Evolutionary conservation across 2,113 vertebrate species (phyloP).

Genomic region (Sebastes fasciatus): DNA sequence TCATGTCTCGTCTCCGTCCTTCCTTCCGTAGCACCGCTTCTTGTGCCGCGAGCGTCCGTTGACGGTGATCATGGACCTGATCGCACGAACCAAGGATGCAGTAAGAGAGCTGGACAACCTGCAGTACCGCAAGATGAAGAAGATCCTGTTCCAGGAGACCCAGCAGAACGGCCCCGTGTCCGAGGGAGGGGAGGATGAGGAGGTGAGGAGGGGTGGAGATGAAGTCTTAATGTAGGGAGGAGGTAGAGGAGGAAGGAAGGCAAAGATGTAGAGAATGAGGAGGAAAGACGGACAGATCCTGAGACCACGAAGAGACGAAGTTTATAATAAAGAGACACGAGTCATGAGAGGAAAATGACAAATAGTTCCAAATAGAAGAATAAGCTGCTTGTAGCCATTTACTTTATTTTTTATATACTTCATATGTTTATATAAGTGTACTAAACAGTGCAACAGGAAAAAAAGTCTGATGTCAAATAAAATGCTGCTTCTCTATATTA

Average conservation of each 20-base stretch:
- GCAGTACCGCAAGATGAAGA: conserved; percentile 97
- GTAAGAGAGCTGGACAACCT: conserved; percentile 94
- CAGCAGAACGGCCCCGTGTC: conserved; percentile 89
- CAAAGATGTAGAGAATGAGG: neutral
- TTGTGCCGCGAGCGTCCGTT: conserved; percentile 90
- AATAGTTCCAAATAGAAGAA: too few relatives aligned
- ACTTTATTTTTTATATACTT: too few relatives aligned
- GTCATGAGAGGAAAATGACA: neutral
- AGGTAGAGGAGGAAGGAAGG: neutral
- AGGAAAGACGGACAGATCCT: neutral
- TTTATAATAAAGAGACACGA: neutral
- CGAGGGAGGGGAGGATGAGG: conserved; percentile 90
- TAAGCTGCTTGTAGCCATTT: too few relatives aligned
- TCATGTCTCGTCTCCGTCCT: neutral
- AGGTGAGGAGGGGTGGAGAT: conserved; percentile 79
- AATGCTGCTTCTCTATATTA: too few relatives aligned
- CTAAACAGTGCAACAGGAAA: too few relatives aligned
- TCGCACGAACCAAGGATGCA: conserved; percentile 92
- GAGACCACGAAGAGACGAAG: neutral
- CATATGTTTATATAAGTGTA: too few relatives aligned
- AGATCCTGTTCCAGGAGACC: conserved; percentile 93
- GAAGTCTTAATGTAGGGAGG: neutral
- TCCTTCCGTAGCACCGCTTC: conserved; percentile 87
- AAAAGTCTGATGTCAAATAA: too few relatives aligned
- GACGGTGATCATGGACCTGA: conserved; percentile 93